Conservation (phyloP, 2,113 vertebrate genomes). For the Falco punctatus region DNA sequence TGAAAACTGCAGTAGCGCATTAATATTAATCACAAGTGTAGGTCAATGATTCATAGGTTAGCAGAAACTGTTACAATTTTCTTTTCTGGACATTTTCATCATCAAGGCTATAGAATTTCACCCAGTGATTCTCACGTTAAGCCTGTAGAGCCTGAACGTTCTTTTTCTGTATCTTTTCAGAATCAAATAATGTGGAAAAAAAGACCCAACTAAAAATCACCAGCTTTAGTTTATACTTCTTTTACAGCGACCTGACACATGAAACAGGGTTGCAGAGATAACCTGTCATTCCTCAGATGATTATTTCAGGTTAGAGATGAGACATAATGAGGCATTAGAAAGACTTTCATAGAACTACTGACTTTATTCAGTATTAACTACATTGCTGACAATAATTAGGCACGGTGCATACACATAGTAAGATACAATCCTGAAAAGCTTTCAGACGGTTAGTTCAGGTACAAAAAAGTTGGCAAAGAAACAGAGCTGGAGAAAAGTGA, state of each 20-base stretch:
- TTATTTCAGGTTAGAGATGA: not conserved
- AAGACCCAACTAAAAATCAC: not conserved
- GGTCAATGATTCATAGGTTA: not conserved
- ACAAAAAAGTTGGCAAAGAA: not conserved
- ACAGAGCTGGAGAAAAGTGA: not conserved
- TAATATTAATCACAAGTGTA: not conserved
- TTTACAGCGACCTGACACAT: not conserved
- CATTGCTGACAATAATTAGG: not conserved
- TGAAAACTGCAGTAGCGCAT: not conserved
- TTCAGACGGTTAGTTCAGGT: not conserved
- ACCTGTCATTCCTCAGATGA: not conserved
- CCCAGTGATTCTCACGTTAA: not conserved
- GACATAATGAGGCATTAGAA: not conserved
- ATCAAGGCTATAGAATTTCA: not conserved
- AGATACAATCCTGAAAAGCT: not conserved
- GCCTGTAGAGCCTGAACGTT: not conserved
- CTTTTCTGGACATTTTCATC: not conserved
- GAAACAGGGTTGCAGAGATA: not conserved
- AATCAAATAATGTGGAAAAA: not conserved
- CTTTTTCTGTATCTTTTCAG: not conserved
- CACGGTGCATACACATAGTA: accelerated
- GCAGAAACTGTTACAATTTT: not conserved
- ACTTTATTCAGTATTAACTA: not conserved
- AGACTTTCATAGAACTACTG: not conserved
- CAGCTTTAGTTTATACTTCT: not conserved